These are phyloP conservation scores for Lagorchestes hirsutus DNA, from an alignment of 2,797 vertebrate species.

Conservation along the genomic window DNA sequence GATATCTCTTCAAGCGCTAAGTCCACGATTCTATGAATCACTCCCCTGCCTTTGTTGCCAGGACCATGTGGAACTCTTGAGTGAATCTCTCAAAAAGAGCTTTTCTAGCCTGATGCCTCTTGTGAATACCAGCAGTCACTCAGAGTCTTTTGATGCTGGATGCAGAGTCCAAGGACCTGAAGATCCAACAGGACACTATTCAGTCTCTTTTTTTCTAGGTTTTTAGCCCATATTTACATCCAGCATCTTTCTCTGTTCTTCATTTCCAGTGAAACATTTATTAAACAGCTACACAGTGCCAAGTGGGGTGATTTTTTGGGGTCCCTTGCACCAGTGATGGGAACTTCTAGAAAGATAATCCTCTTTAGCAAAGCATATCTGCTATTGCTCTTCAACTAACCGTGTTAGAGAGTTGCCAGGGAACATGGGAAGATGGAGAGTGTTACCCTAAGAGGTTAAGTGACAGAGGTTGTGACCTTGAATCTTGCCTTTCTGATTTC, in stretches of 20 bases:
- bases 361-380: neutral
- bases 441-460: neutral
- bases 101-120: neutral
- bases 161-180: neutral
- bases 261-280: neutral
- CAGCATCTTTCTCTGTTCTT: neutral
- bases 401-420: neutral
- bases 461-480: neutral
- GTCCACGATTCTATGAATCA: neutral
- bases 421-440: neutral
- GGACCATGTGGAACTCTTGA: neutral
- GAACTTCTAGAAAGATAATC: neutral
- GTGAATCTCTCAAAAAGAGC: neutral
- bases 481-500: neutral
- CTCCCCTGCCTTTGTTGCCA: neutral
- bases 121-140: neutral
- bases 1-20: neutral
- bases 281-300: neutral
- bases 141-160: neutral
- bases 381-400: neutral
- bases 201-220: neutral
- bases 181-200: neutral
- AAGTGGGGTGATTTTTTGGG: neutral
- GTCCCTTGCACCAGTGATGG: neutral
- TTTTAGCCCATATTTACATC: neutral